Evolutionary conservation across 2,888 invertebrate genomes (phyloP), one percentile per base, ranked within the genome.

Genomic region (Galerucella nymphaeae): DNA sequence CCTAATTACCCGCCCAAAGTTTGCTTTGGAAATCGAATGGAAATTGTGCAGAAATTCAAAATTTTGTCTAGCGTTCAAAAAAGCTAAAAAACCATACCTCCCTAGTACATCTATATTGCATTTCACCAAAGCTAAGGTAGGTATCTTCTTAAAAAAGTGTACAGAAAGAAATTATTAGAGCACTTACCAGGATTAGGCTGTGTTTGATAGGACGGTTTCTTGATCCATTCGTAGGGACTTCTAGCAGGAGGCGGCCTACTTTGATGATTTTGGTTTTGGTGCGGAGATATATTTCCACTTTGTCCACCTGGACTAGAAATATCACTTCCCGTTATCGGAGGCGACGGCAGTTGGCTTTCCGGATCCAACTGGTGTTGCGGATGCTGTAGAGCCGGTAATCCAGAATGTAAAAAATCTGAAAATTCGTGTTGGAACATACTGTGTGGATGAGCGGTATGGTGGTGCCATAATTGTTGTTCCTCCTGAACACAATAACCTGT

Each of bases 191-290:
- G 94, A 86, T 93, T 94, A 2, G 94, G 94, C 83, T 94, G 94
- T 77, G 90, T 91, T 83, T 94, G 94, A 86, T 95, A 96, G 66
- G 94, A 92, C 0, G 94, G 93, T 85, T 95, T 96, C 86, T 94
- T 96, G 92, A 97, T 96, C 96, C 96, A 97, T 81, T 95, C 96
- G 85, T 92, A 96, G 0, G 95, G 95, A 78, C 94, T 94, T 58
- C 95, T 90, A 20, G 92, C 91, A 41, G 93, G 93, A 53, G 92
- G 90, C 59, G 94, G 92, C 82, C 92, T 89, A 71, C 86, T 76
- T 59, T 76, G 76, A 57, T 75, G 72, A 13, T 79, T 75, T 73
- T 83, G 69, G 53, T 80, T 77, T 73, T 84, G 82, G n/a, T 70
- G n/a, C 69, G 87, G 83, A 77, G 87, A 82, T 75, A 85, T 79